Evolutionary conservation across 2,888 invertebrate genomes (phyloP).

Genomic region (Aphodius granarius): DNA sequence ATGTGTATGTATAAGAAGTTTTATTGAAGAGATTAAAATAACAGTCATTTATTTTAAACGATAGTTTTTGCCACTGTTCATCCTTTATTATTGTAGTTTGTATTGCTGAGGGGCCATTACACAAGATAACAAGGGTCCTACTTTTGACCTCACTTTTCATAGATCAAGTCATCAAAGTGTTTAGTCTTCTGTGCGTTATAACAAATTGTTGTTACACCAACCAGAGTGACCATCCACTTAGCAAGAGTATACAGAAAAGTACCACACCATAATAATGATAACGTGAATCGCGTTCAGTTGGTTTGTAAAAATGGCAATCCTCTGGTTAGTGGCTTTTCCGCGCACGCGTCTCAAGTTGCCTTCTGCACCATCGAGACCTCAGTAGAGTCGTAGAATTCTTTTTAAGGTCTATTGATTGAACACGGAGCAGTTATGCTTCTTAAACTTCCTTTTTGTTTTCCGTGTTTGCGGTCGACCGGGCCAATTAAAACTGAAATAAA

Average conservation of each 20-base stretch:
- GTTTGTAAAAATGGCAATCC: background rate
- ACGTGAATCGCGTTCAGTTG: background rate
- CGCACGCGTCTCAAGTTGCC: background rate
- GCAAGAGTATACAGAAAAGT: background rate
- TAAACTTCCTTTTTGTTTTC: background rate
- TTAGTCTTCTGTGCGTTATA: too few relatives aligned
- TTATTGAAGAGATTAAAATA: background rate
- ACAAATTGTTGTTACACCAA: too few relatives aligned
- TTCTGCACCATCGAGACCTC: background rate
- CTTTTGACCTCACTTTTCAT: too few relatives aligned
- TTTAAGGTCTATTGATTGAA: slow-evolving; percentile 18
- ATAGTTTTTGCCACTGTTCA: background rate
- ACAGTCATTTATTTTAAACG: background rate
- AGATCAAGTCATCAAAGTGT: too few relatives aligned
- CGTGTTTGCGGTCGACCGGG: slow-evolving; percentile 1
- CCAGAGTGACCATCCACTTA: too few relatives aligned
- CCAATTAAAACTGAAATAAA: slow-evolving; percentile 3
- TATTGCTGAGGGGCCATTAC: too few relatives aligned
- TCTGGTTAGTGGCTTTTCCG: background rate
- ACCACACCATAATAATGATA: background rate
- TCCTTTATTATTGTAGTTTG: too few relatives aligned
- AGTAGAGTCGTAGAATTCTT: background rate
- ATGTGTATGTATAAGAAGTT: background rate
- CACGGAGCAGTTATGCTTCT: slow-evolving; percentile 6
- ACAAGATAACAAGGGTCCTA: too few relatives aligned